Evolutionary conservation across 2,888 invertebrate species (phyloP), one percentile per base, ranked within the genome.

Genomic region (Ellobium chinense): DNA sequence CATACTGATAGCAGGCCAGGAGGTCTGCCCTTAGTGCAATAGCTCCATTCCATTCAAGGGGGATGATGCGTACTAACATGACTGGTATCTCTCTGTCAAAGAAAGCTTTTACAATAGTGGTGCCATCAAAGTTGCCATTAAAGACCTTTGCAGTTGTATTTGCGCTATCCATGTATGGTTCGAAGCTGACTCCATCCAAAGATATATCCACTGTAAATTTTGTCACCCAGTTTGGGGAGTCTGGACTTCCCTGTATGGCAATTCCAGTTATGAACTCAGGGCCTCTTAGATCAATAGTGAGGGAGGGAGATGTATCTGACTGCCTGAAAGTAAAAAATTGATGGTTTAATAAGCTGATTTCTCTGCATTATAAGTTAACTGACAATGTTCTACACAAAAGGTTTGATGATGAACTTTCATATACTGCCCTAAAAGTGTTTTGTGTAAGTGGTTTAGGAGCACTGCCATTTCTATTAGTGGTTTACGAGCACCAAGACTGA

Each of bases 1-100:
- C 72, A 1, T 46, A 21, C 7, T 66, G 56, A 68, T 62, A 36
- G 66, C 90, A 90, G 0, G 86, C 85, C 9, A 90, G 81, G 2
- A 89, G 77, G 54, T 90, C 89, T 82, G 89, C 83, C 72, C 90
- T 60, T 34, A 90, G 68, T 1, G 89, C 89, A 66, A 89, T 87
- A 37, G 73, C 83, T 21, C 79, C 77, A 56, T 87, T 75, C 87
- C 88, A 90, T 46, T 85, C 83, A n/a, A 84, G 63, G 1, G 90
- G 90, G 24, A 87, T 77, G 9, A 90, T 85, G 34, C 89, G 80
- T 5, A 90, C 85, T 82, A 77, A 87, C 7, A 84, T 80, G 2
- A 88, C 87, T n/a, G 82, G 81, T 24, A 90, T 83, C 74, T 88
- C 87, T 65, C 85, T 78, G 78, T 87, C 87, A 75, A 90, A 87